These are phyloP conservation scores for Orchestes rusci DNA, from an alignment of 2,888 invertebrate genomes.

Conservation along the genomic window DNA sequence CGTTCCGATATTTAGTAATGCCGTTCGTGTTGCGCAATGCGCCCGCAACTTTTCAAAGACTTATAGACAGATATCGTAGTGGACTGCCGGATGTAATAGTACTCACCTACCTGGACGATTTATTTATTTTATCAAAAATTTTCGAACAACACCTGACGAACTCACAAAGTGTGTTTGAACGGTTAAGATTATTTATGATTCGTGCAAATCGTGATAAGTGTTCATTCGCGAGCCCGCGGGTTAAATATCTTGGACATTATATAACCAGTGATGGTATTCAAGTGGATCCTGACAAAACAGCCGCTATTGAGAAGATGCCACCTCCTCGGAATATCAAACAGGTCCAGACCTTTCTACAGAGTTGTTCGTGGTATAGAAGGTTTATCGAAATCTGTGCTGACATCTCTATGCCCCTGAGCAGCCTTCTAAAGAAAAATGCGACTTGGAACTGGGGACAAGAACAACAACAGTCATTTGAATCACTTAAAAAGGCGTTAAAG, in stretches of 20 bases:
- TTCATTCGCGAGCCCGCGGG: conserved; percentile 19
- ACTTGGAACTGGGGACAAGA: conserved; percentile 10
- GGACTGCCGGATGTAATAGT: conserved; percentile 16
- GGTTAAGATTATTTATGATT: conserved; percentile 23
- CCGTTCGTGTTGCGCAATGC: conserved; percentile 26
- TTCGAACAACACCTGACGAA: conserved; percentile 28
- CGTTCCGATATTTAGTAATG: conserved; percentile 20
- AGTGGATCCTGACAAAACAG: no score
- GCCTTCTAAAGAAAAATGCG: conserved; percentile 23
- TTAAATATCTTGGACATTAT: conserved; percentile 27
- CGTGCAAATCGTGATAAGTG: conserved; percentile 27
- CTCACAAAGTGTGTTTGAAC: no score
- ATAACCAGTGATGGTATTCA: conserved; percentile 25
- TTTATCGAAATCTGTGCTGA: conserved; percentile 24
- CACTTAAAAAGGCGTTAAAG: conserved; percentile 22
- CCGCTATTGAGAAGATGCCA: conserved; percentile 17
- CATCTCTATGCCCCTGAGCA: conserved; percentile 22
- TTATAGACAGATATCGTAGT: conserved; percentile 23
- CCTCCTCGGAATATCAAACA: conserved; percentile 24
- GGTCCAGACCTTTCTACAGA: no score
- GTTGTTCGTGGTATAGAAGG: no score
- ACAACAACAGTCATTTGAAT: conserved; percentile 22
- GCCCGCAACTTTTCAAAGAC: conserved; percentile 25
- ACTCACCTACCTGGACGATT: conserved; percentile 25
- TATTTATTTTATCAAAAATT: conserved; percentile 8